Conservation (phyloP, 2,888 invertebrate genomes). For the Cephonodes hylas region DNA sequence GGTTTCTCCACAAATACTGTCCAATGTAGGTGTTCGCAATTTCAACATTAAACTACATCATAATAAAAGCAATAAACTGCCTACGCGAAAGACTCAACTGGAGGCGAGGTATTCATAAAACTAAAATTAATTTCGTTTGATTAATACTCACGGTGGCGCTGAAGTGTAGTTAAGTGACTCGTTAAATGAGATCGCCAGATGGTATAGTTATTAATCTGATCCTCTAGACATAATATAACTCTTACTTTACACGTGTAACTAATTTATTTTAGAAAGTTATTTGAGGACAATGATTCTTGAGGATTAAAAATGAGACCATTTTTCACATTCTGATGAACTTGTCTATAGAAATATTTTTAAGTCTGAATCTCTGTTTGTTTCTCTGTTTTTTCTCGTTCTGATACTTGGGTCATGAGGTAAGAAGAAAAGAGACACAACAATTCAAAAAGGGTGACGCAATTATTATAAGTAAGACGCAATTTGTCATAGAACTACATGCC, state of each 20-base stretch:
- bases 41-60: not conserved
- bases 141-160: constrained; percentile 24
- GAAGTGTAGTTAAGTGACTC: constrained; percentile 28
- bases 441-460: too few relatives aligned
- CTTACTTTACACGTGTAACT: not conserved
- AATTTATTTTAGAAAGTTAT: not conserved
- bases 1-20: too few relatives aligned
- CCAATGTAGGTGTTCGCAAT: too few relatives aligned
- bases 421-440: too few relatives aligned
- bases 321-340: not conserved
- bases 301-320: not conserved
- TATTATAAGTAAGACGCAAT: too few relatives aligned
- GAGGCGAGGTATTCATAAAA: not conserved
- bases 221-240: constrained; percentile 24
- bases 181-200: constrained; percentile 31
- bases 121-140: constrained; percentile 17
- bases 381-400: too few relatives aligned
- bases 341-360: too few relatives aligned
- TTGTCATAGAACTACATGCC: too few relatives aligned
- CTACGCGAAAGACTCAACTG: not conserved
- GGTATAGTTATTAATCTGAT: constrained; percentile 29
- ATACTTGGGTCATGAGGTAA: too few relatives aligned
- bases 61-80: not conserved
- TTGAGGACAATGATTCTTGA: not conserved
- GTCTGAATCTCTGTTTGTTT: too few relatives aligned